Evolutionary conservation across 2,888 invertebrate species (phyloP).

Genomic region (Schizotus pectinicornis): DNA sequence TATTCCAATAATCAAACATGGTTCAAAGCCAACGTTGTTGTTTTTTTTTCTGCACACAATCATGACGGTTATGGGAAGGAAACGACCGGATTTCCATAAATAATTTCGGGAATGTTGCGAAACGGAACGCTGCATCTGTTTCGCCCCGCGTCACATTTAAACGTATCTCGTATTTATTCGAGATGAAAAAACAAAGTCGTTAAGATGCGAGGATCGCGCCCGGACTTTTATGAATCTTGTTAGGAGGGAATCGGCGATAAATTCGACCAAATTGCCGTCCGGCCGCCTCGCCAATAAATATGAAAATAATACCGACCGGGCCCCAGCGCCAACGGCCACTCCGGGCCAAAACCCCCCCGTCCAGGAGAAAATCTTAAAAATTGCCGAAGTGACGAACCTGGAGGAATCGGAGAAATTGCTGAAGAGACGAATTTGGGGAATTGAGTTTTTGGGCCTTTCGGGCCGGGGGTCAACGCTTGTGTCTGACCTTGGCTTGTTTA

Average conservation of each 20-base stretch:
- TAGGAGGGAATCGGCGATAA: conserved; percentile 43
- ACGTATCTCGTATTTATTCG: conserved; percentile 31
- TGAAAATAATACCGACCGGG: conserved; percentile 40
- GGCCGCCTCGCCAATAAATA: conserved; percentile 42
- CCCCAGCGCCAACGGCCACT: too few species aligned
- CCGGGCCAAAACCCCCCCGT: too few species aligned
- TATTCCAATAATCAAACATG: conserved; percentile 4
- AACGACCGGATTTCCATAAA: background rate
- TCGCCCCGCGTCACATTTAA: conserved; percentile 1
- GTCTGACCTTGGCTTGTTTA: conserved; percentile 2
- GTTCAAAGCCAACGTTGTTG: background rate
- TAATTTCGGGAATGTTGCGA: conserved; percentile 5
- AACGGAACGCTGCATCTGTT: conserved; percentile 5
- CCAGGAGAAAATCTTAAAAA: too few species aligned
- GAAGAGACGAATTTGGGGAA: too few species aligned
- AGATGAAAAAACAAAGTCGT: conserved; percentile 38
- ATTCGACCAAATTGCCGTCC: conserved; percentile 43
- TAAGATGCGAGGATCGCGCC: conserved; percentile 40
- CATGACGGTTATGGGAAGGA: background rate
- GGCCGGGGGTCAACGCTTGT: too few species aligned
- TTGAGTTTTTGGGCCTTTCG: too few species aligned
- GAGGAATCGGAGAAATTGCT: too few species aligned
- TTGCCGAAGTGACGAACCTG: too few species aligned
- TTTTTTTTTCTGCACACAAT: background rate
- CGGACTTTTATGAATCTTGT: conserved; percentile 46